Percentiles rank a stretch among this genome's conserved stretches.
Evolutionary conservation across 2,888 invertebrate species (phyloP).

Genomic region (Chrysolina americana): DNA sequence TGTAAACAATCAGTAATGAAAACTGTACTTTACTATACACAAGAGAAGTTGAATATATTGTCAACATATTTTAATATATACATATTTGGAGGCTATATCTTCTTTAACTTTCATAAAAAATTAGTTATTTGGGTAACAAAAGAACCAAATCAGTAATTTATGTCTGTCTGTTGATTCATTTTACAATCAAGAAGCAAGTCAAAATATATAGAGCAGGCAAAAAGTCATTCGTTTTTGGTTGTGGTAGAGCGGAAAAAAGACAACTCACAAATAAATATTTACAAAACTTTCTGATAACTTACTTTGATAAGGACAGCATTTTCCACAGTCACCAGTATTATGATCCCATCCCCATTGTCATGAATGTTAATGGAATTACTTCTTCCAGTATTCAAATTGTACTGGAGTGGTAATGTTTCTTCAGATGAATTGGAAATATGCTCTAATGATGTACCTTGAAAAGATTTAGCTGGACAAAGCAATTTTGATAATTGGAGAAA

Average conservation of each 20-base stretch:
- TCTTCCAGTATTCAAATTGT: neutral
- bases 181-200: neutral
- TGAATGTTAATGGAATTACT: slow-evolving; percentile 20
- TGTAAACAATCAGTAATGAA: slow-evolving; percentile 6
- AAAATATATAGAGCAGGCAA: neutral
- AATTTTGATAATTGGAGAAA: no score
- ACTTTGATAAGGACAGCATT: slow-evolving; percentile 20
- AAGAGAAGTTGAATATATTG: slow-evolving; percentile 13
- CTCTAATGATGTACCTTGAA: no score
- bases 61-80: slow-evolving; percentile 7
- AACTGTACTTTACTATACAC: slow-evolving; percentile 8
- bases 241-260: neutral
- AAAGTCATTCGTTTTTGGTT: slow-evolving; percentile 13
- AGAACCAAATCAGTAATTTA: slow-evolving; percentile 11
- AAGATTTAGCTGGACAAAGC: no score
- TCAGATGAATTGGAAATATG: no score
- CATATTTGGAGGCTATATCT: slow-evolving; percentile 6
- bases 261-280: slow-evolving; percentile 1
- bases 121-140: slow-evolving; percentile 3
- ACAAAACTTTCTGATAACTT: slow-evolving; percentile 2
- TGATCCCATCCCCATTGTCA: slow-evolving; percentile 16
- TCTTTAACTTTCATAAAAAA: slow-evolving; percentile 12
- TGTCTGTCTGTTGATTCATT: neutral
- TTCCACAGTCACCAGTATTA: slow-evolving; percentile 17
- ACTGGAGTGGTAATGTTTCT: no score